Evolutionary conservation across 1,140 invertebrate species (phyloP), one percentile per base, ranked within the genome.

Genomic region (Pararge aegeria): DNA sequence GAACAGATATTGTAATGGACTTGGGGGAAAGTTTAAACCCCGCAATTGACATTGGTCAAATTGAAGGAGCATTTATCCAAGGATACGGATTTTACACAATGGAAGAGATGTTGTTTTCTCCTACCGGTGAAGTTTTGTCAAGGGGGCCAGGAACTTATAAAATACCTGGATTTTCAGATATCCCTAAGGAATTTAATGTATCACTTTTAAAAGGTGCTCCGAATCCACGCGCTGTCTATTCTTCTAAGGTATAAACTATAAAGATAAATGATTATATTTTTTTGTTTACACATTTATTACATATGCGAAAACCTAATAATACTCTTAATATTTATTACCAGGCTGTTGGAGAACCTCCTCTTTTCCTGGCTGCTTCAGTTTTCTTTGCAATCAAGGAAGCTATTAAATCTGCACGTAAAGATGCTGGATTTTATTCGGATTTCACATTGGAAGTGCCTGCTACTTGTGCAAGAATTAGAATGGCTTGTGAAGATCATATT

Each of bases 1-100:
- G 91, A 66, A 93, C 93, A 12, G 93, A 94, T 66, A 94, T 95
- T 58, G 93, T 94, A 0, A 94, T 94, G 93, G 94, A 95, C 76
- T 77, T 94, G 37, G 94, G 94, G 6, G 90, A 92, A 63, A 94
- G 93, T 72, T 73, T 95, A 34, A 95, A 94, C 73, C 94, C 94
- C 15, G 93, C 93, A 1, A 93, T 94, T 62, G 94, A 95, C 72
- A 93, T 95, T 66, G 94, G 94, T 9, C 94, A 95, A 82, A 93
- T 95, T 15, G 94, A 95, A 86, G 94, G 94, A 13, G 94, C 91
- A 0, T 94, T 94, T 79, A 88, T 92, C 55, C 93, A 94, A 87
- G 94, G 93, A 2, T 93, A 93, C 79, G 93, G 94, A 19, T 85
- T 93, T 38, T 93, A 90, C 70, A 92, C 92, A 4, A 78, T 94